phyloP scores from a whole-genome alignment of 2,888 invertebrate genomes.

The Drosophila longiperda region DNA sequence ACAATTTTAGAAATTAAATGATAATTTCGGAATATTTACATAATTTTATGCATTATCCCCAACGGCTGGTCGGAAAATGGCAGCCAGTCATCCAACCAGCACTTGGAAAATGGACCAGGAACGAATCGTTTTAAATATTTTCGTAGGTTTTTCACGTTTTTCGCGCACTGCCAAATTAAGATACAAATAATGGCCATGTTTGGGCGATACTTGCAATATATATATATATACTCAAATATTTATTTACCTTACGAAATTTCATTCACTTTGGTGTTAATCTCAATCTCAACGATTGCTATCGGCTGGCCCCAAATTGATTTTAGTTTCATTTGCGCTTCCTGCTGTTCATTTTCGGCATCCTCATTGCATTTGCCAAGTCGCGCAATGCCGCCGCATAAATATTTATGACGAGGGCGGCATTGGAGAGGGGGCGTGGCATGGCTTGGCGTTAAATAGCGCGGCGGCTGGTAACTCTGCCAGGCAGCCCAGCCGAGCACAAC shows the following conservation, averaged over 20 bases:
- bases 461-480: slow-evolving; percentile 33
- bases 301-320: slow-evolving; percentile 72
- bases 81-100: slow-evolving; percentile 3
- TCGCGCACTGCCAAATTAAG: slow-evolving; percentile 48
- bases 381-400: slow-evolving; percentile 62
- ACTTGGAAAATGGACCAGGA: neutral
- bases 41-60: slow-evolving; percentile 76
- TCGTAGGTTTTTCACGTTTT: slow-evolving; percentile 32
- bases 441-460: slow-evolving; percentile 38
- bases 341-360: slow-evolving; percentile 46
- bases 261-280: slow-evolving; percentile 59
- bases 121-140: neutral
- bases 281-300: slow-evolving; percentile 71
- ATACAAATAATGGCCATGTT: slow-evolving; percentile 25
- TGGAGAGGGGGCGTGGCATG: slow-evolving; percentile 39
- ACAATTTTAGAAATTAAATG: slow-evolving; percentile 78
- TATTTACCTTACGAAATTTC: slow-evolving; percentile 62
- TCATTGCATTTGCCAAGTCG: slow-evolving; percentile 66
- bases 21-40: slow-evolving; percentile 76
- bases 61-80: slow-evolving; percentile 33
- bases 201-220: neutral
- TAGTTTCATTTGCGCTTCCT: slow-evolving; percentile 75
- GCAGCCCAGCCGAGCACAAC: slow-evolving; percentile 17
- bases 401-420: slow-evolving; percentile 63
- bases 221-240: neutral